Conservation (phyloP, 2,797 vertebrate genomes). For the Melopsittacus undulatus region DNA sequence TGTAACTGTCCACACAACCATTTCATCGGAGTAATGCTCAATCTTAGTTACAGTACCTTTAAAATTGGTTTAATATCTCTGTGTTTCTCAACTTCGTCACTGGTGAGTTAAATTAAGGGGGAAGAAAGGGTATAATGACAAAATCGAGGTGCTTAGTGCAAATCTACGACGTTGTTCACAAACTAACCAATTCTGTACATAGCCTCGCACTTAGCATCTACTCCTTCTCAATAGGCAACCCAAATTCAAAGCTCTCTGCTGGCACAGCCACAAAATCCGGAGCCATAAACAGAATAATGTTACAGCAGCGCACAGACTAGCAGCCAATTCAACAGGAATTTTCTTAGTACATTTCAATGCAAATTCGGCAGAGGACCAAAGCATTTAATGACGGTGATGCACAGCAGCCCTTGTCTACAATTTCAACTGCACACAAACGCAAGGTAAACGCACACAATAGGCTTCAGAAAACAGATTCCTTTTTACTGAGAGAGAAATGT, state of each 20-base stretch:
- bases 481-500: accelerated
- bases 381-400: neutral
- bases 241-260: neutral
- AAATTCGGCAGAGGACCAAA: neutral
- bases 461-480: accelerated
- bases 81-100: neutral
- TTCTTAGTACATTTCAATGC: neutral
- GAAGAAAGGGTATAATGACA: neutral
- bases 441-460: accelerated
- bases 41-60: no score
- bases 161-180: accelerated
- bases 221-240: neutral
- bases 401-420: accelerated
- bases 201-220: accelerated
- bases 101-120: accelerated
- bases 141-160: neutral
- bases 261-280: accelerated
- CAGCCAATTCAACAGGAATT: neutral
- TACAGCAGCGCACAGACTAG: accelerated
- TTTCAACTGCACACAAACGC: neutral
- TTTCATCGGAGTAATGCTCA: neutral
- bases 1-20: neutral
- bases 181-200: accelerated
- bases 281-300: neutral
- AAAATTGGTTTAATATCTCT: neutral